phyloP scores from a whole-genome alignment of 2,888 invertebrate genomes.

The Hemithea aestivaria region DNA sequence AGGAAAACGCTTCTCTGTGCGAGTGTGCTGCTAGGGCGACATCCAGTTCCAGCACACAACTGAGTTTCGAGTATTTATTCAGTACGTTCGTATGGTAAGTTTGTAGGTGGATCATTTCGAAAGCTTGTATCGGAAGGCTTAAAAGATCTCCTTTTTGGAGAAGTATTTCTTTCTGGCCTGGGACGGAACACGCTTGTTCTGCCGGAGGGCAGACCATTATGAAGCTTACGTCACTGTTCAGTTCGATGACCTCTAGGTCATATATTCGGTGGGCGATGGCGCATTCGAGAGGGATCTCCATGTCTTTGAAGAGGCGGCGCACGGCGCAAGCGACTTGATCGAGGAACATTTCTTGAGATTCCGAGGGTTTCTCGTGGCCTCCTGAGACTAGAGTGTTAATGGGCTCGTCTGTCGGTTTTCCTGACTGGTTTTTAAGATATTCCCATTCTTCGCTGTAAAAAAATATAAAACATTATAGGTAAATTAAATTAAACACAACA shows the following conservation, averaged over 20 bases:
- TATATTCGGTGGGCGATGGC: conserved; percentile 89
- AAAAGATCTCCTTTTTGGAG: conserved; percentile 91
- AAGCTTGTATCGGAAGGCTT: conserved; percentile 94
- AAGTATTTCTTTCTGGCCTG: conserved; percentile 90
- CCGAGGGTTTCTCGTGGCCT: conserved; percentile 77
- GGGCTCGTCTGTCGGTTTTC: conserved; percentile 53
- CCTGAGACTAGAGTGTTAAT: conserved; percentile 57
- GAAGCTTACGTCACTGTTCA: conserved; percentile 93
- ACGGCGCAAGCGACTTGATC: conserved; percentile 87
- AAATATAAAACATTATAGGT: no score
- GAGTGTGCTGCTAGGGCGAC: conserved; percentile 94
- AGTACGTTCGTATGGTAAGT: conserved; percentile 96
- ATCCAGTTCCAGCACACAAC: conserved; percentile 95
- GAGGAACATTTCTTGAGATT: conserved; percentile 89
- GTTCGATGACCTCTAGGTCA: conserved; percentile 95
- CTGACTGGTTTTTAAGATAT: conserved; percentile 84
- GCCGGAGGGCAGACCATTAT: conserved; percentile 95
- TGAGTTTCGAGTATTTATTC: conserved; percentile 93
- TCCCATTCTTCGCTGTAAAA: conserved; percentile 95
- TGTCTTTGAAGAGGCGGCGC: conserved; percentile 86
- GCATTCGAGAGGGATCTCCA: conserved; percentile 86
- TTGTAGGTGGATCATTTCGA: conserved; percentile 95
- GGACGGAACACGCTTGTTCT: conserved; percentile 94
- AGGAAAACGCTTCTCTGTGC: conserved; percentile 96
- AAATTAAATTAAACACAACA: neutral